Evolutionary conservation across 2,888 invertebrate species (phyloP).

Genomic region (Thumatha senex): DNA sequence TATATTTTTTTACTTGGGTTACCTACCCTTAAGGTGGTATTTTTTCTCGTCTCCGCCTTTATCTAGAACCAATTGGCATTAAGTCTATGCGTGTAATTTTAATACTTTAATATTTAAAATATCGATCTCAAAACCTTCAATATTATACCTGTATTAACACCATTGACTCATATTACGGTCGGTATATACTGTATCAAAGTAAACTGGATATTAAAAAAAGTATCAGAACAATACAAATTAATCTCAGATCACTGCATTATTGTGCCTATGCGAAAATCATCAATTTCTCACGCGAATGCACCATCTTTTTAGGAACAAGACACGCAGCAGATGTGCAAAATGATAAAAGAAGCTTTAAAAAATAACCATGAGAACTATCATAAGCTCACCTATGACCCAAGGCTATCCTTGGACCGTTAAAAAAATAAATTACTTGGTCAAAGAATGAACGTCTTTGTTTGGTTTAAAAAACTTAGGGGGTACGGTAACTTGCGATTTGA

Average conservation of each 20-base stretch:
- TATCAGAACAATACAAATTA: slow-evolving; percentile 11
- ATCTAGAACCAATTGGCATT: no score
- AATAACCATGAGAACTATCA: slow-evolving; percentile 70
- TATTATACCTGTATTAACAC: no score
- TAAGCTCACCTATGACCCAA: slow-evolving; percentile 78
- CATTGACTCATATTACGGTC: no score
- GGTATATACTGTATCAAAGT: no score
- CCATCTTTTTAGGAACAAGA: slow-evolving; percentile 44
- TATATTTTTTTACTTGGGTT: no score
- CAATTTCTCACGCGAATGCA: slow-evolving; percentile 52
- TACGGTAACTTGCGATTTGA: slow-evolving; percentile 74
- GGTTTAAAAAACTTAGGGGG: slow-evolving; percentile 71
- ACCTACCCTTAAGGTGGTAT: no score
- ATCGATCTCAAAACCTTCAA: no score
- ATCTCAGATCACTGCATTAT: slow-evolving; percentile 22
- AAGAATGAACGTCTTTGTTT: slow-evolving; percentile 75
- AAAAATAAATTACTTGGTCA: slow-evolving; percentile 63
- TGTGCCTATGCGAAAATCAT: slow-evolving; percentile 26
- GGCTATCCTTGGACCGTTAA: slow-evolving; percentile 74
- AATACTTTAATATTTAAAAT: no score
- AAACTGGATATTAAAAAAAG: no score
- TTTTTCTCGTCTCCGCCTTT: no score
- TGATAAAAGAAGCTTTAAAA: slow-evolving; percentile 66
- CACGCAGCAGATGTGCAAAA: slow-evolving; percentile 65
- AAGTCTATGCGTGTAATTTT: no score